A percentile compares a stretch with the other conserved stretches of the same genome.
These are phyloP conservation scores for Vollenhovia emeryi DNA, from an alignment of 1,140 invertebrate species.

Conservation along the genomic window DNA sequence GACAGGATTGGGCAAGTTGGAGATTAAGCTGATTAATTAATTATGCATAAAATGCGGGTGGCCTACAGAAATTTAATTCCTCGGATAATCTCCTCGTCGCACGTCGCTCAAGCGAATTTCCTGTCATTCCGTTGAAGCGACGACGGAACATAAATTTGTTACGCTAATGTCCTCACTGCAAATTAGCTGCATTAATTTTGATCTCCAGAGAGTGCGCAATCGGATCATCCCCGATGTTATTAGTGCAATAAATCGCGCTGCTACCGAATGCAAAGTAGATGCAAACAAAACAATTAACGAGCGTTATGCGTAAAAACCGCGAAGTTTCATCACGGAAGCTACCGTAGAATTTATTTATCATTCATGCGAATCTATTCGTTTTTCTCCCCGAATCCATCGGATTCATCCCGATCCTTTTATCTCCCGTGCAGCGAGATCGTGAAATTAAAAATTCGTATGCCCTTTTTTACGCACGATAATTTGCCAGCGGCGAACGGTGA, in stretches of 20 bases:
- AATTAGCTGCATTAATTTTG: slow-evolving; percentile 59
- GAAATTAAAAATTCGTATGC: slow-evolving; percentile 39
- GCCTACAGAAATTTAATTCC: slow-evolving; percentile 45
- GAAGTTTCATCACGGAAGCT: neutral
- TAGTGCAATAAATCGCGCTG: slow-evolving; percentile 41
- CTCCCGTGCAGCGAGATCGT: neutral
- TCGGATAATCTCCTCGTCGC: slow-evolving; percentile 37
- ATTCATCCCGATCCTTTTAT: slow-evolving; percentile 18
- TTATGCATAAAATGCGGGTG: slow-evolving; percentile 4
- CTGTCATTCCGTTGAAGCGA: slow-evolving; percentile 43
- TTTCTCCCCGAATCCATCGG: slow-evolving; percentile 7
- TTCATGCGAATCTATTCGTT: slow-evolving; percentile 42
- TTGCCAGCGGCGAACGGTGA: slow-evolving; percentile 9
- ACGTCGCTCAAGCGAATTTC: slow-evolving; percentile 35
- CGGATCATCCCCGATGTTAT: slow-evolving; percentile 21
- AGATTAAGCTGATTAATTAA: slow-evolving; percentile 38
- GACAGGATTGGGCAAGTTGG: neutral
- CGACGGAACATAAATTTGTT: slow-evolving; percentile 52
- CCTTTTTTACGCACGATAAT: slow-evolving; percentile 29
- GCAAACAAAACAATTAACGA: slow-evolving; percentile 59
- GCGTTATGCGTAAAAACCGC: slow-evolving; percentile 28
- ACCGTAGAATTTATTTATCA: slow-evolving; percentile 42
- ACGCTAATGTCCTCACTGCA: slow-evolving; percentile 49
- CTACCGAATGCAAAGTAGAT: slow-evolving; percentile 53
- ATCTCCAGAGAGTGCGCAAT: slow-evolving; percentile 33